Conservation (phyloP, 2,113 vertebrate species). For the Neomonachus schauinslandi region DNA sequence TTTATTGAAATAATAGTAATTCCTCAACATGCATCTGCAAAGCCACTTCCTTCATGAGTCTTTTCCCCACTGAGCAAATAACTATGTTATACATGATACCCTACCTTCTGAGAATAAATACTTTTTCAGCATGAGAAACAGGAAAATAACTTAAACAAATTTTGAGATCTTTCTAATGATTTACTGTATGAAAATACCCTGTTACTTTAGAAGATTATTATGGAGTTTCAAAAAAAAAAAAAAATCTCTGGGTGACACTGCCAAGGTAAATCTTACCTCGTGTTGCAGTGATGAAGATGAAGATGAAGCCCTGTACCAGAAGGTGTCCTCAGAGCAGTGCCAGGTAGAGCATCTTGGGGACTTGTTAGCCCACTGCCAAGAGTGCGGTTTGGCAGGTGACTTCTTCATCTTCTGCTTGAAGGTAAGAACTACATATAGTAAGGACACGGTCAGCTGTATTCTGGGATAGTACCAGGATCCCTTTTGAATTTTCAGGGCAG, state of each 20-base stretch:
- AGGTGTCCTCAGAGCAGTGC: slow-evolving; percentile 93
- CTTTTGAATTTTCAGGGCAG: slow-evolving; percentile 26
- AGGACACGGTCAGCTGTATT: neutral
- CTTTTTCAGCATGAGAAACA: neutral
- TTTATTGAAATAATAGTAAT: slow-evolving; percentile 19
- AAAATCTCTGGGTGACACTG: neutral
- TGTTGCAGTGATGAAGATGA: slow-evolving; percentile 89
- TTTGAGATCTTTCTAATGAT: neutral
- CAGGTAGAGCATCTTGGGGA: slow-evolving; percentile 90
- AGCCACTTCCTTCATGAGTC: neutral
- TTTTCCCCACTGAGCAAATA: neutral
- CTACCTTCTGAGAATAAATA: neutral
- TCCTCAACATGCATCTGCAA: neutral
- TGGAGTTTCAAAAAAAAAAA: neutral
- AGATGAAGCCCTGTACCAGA: slow-evolving; percentile 94
- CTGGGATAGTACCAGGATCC: neutral
- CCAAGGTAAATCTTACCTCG: neutral
- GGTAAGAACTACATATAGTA: slow-evolving; percentile 81
- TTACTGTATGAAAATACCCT: neutral
- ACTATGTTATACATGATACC: neutral
- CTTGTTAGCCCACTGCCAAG: slow-evolving; percentile 90
- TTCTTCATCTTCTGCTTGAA: slow-evolving; percentile 95
- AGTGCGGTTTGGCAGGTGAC: slow-evolving; percentile 91
- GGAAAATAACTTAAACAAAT: neutral
- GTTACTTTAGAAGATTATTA: neutral